Conservation (phyloP, 2,888 invertebrate species). For the Pachymerium ferrugineum region DNA sequence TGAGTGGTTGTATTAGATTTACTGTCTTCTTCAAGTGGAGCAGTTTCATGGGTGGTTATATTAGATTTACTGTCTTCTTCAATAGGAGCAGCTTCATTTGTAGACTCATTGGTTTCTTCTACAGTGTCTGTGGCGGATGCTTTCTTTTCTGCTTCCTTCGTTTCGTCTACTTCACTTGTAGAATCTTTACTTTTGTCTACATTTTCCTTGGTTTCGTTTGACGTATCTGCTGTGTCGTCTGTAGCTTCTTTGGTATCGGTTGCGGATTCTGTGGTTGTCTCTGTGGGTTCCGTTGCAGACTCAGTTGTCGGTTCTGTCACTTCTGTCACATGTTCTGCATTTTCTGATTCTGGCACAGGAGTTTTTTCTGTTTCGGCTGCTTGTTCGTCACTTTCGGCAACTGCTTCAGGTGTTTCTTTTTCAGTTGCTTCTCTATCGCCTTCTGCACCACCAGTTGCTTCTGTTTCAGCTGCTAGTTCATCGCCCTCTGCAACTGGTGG, state of each 20-base stretch:
- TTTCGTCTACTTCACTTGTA: not conserved
- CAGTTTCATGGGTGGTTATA: not conserved
- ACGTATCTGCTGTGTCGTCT: too few species aligned
- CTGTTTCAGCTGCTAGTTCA: too few species aligned
- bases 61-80: too few species aligned
- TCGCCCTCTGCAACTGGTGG: not conserved
- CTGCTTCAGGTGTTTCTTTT: not conserved
- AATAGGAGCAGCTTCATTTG: not conserved
- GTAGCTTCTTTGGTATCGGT: too few species aligned
- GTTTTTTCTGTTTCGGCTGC: not conserved
- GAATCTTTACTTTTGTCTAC: too few species aligned
- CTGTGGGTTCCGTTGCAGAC: too few species aligned
- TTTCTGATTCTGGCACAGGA: not conserved
- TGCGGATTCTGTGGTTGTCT: too few species aligned
- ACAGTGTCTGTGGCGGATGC: not conserved
- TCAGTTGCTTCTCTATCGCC: not conserved
- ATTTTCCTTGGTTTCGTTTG: too few species aligned
- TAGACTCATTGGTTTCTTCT: not conserved
- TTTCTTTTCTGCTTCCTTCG: not conserved
- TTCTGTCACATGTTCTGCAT: not conserved
- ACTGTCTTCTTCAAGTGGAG: not conserved
- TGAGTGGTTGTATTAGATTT: not conserved
- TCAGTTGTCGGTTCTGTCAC: not conserved
- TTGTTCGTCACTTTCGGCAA: constrained; percentile 37
- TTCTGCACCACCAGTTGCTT: not conserved